phyloP scores from a whole-genome alignment of 2,113 vertebrate species.

The Myrmecophaga tridactyla region DNA sequence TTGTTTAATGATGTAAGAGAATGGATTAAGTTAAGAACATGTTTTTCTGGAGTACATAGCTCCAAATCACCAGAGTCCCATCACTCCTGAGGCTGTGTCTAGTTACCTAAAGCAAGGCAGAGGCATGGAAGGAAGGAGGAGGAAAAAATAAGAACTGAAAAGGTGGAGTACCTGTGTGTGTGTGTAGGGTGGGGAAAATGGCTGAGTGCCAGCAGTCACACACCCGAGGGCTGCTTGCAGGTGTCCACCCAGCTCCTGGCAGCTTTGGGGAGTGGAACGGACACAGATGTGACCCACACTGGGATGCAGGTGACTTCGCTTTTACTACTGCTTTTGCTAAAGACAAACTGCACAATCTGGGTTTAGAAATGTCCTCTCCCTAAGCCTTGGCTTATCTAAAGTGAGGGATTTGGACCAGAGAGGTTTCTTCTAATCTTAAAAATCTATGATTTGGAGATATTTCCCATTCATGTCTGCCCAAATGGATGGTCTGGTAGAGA shows the following conservation, averaged over 20 bases:
- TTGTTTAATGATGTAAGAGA: background rate
- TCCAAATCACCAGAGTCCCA: too few relatives aligned
- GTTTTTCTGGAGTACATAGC: too few relatives aligned
- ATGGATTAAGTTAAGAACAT: too few relatives aligned
- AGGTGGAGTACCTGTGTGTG: accelerated
- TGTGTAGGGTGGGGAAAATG: background rate
- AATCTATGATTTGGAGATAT: background rate
- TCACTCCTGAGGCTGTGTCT: background rate
- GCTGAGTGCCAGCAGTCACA: background rate
- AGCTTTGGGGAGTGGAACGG: background rate
- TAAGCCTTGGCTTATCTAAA: background rate
- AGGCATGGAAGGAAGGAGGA: background rate
- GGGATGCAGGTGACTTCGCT: background rate
- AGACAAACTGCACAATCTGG: background rate
- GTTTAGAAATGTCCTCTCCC: background rate
- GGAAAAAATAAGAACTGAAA: background rate
- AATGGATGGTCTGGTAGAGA: background rate
- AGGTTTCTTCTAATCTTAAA: background rate
- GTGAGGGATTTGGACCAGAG: background rate
- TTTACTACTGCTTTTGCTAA: background rate
- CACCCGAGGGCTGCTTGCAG: background rate
- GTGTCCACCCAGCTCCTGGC: background rate
- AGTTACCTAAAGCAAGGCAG: background rate
- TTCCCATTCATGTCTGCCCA: background rate
- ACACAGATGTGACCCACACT: too few relatives aligned